phyloP scores from a whole-genome alignment of 2,113 vertebrate genomes.

The Rhinoptilus africanus region DNA sequence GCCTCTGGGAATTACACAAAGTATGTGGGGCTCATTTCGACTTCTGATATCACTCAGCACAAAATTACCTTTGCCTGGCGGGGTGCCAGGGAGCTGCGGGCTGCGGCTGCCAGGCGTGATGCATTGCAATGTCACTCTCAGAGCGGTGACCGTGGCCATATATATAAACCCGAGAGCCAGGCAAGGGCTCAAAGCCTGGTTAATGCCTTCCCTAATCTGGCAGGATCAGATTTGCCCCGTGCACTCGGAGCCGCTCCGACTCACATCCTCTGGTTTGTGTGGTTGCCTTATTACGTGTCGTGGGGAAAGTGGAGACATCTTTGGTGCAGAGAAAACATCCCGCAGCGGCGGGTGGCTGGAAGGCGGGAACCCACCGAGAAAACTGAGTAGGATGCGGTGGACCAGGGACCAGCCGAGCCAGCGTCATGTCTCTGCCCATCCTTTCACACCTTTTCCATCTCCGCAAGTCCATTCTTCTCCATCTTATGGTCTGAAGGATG shows the following conservation, averaged over 20 bases:
- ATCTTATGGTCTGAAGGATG: background rate
- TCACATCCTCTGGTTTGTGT: constrained; percentile 35
- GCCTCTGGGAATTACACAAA: constrained; percentile 59
- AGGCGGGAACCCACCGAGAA: background rate
- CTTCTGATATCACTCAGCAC: constrained; percentile 71
- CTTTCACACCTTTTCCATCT: background rate
- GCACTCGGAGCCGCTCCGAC: background rate
- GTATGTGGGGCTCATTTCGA: constrained; percentile 57
- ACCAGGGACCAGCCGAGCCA: background rate
- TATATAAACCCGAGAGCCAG: constrained; percentile 29
- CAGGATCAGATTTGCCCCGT: constrained; percentile 40
- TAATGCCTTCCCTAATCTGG: constrained; percentile 64
- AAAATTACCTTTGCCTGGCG: constrained; percentile 60
- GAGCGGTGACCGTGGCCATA: background rate
- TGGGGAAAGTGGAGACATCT: constrained; percentile 26
- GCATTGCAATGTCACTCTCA: constrained; percentile 31
- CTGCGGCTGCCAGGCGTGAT: constrained; percentile 13
- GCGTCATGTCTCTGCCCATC: background rate
- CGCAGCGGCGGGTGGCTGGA: background rate
- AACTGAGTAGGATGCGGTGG: rapidly evolving
- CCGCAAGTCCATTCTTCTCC: background rate
- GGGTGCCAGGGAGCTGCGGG: constrained; percentile 31
- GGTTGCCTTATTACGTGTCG: background rate
- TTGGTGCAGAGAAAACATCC: background rate
- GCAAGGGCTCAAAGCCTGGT: constrained; percentile 44